A percentile compares a stretch with the other conserved stretches of the same genome.
Evolutionary conservation across 2,113 vertebrate genomes (phyloP).

Genomic region (Corapipo altera): DNA sequence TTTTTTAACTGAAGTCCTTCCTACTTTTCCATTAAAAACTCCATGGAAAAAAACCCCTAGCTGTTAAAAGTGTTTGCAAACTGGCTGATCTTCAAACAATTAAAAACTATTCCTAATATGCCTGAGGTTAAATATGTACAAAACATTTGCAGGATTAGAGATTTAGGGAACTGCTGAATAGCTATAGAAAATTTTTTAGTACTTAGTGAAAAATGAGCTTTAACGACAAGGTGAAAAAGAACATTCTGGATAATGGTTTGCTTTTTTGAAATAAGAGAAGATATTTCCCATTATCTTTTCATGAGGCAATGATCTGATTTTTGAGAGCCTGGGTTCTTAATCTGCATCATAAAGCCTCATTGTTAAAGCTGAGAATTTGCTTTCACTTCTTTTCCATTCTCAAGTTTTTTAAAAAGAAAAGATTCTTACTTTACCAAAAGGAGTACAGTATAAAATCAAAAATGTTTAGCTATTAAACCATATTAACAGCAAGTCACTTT

Average conservation of each 20-base stretch:
- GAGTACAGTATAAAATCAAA: background rate
- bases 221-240: background rate
- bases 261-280: background rate
- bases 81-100: background rate
- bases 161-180: background rate
- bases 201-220: background rate
- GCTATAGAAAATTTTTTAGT: background rate
- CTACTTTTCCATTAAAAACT: background rate
- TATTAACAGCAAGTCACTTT: background rate
- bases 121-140: background rate
- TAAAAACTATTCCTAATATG: background rate
- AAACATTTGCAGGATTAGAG: background rate
- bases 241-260: background rate
- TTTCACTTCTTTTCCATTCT: background rate
- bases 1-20: background rate
- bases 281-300: background rate
- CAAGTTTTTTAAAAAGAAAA: background rate
- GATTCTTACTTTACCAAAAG: background rate
- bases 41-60: background rate
- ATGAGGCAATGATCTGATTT: background rate
- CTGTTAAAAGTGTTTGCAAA: background rate
- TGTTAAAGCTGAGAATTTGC: background rate
- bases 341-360: background rate
- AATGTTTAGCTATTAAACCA: background rate
- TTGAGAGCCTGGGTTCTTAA: background rate